Evolutionary conservation across 2,888 invertebrate species (phyloP).

Genomic region (Lepidocyrtinus sp.): DNA sequence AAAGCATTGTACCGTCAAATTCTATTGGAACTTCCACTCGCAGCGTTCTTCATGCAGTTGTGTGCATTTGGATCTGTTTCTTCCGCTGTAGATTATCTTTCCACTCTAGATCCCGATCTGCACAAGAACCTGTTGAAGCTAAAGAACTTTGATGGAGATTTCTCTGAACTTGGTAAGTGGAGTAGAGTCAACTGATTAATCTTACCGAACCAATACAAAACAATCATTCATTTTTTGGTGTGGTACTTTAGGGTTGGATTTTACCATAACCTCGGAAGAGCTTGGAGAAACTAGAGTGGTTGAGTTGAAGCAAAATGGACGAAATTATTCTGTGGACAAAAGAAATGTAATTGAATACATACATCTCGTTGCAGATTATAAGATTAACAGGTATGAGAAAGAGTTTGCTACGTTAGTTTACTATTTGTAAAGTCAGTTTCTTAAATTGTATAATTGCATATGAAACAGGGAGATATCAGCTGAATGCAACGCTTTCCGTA

Average conservation of each 20-base stretch:
- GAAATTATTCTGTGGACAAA: slow-evolving; percentile 90
- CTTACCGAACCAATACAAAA: too few species aligned
- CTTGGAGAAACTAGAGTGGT: slow-evolving; percentile 90
- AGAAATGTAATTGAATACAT: slow-evolving; percentile 97
- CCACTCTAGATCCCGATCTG: slow-evolving; percentile 92
- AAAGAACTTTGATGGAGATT: slow-evolving; percentile 88
- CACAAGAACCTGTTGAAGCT: slow-evolving; percentile 92
- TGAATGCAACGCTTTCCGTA: slow-evolving; percentile 64
- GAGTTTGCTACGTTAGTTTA: not conserved
- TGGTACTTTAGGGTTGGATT: slow-evolving; percentile 83
- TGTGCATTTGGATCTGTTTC: slow-evolving; percentile 84
- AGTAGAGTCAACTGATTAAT: too few species aligned
- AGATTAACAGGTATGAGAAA: slow-evolving; percentile 93
- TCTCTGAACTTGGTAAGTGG: slow-evolving; percentile 72
- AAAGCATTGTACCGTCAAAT: slow-evolving; percentile 98
- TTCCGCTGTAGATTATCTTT: slow-evolving; percentile 92
- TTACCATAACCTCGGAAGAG: slow-evolving; percentile 91
- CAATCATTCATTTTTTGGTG: too few species aligned
- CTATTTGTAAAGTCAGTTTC: not conserved
- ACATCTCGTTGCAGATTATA: slow-evolving; percentile 95
- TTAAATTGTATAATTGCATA: too few species aligned
- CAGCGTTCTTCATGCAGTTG: slow-evolving; percentile 95
- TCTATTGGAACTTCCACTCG: slow-evolving; percentile 93
- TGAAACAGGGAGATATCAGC: slow-evolving; percentile 68
- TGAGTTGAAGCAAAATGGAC: slow-evolving; percentile 92